phyloP scores from a whole-genome alignment of 2,797 vertebrate genomes.

The Pseudotriccus pelzelni region DNA sequence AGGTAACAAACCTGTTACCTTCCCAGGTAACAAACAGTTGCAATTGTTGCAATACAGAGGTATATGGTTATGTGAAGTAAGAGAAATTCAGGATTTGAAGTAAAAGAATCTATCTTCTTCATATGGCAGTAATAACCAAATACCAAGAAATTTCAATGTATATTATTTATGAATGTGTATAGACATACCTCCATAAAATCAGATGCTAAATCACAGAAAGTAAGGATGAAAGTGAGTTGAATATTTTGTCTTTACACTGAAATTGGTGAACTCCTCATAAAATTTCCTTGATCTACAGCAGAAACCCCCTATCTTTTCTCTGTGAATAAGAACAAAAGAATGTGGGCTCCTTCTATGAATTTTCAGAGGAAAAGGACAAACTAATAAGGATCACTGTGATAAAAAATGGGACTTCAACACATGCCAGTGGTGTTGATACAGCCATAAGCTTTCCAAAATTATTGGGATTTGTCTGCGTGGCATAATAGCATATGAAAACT shows the following conservation, averaged over 20 bases:
- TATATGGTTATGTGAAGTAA: neutral
- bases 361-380: neutral
- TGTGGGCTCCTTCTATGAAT: neutral
- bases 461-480: rapidly evolving
- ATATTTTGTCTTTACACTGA: neutral
- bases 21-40: neutral
- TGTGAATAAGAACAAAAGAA: neutral
- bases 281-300: neutral
- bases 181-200: neutral
- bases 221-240: neutral
- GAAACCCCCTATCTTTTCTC: neutral
- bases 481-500: neutral
- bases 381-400: neutral
- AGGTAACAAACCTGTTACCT: neutral
- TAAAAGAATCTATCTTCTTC: neutral
- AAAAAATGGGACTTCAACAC: neutral
- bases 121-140: neutral
- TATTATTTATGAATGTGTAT: neutral
- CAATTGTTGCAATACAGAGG: neutral
- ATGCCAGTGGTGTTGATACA: neutral
- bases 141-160: neutral
- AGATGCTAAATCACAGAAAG: neutral
- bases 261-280: neutral
- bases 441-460: neutral
- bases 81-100: neutral